Base-by-base conservation (phyloP, 2,797 vertebrate genomes). In the Otus scops region DNA sequence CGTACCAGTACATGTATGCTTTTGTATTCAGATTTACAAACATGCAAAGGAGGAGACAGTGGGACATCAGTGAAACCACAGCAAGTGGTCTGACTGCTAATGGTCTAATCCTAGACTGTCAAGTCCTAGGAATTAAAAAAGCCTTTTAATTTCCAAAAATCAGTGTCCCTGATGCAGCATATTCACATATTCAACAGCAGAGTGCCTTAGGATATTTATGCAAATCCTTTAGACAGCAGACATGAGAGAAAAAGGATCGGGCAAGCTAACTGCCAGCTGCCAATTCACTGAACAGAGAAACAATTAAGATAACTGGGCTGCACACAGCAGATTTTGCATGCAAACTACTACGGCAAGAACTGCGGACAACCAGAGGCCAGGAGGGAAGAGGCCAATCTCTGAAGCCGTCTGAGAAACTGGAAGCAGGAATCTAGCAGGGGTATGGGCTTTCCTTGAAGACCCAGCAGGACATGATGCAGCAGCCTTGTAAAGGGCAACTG, bases 211-310 rank as follows among this genome's bases (percentile, higher is more conserved):
- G 75, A 91, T 87, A 94, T 89, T 85, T 94, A 92, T 70, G 76
- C 89, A 94, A 96, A 92, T 88, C 74, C 67, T 75, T 83, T 23
- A 63, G 63, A 85, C 84, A 77, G 87, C 34, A 89, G 85, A 93
- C 53, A 86, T 56, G 65, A 83, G 85, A 91, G 77, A 73, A 91
- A 92, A 94, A 90, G 64, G 41, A 89, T 63, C 7, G 1, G 56
- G 59, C 76, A 92, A 77, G 65, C 51, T 68, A 96, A 89, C 78
- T 93, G 81, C 88, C 90, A 95, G 81, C 65, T 95, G 87, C 74
- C 68, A 84, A 53, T 85, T 96, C 74, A 94, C 61, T 82, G 68
- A 91, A 48, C 64, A 82, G 79, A 87, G 69, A 94, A 90, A 89
- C 34, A 93, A 87, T 88, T 87, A 86, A 89, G 56, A 79, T 83